A percentile compares a stretch with the other conserved stretches of the same genome.
phyloP scores from a whole-genome alignment of 2,113 vertebrate genomes.

The Solenodon paradoxus region DNA sequence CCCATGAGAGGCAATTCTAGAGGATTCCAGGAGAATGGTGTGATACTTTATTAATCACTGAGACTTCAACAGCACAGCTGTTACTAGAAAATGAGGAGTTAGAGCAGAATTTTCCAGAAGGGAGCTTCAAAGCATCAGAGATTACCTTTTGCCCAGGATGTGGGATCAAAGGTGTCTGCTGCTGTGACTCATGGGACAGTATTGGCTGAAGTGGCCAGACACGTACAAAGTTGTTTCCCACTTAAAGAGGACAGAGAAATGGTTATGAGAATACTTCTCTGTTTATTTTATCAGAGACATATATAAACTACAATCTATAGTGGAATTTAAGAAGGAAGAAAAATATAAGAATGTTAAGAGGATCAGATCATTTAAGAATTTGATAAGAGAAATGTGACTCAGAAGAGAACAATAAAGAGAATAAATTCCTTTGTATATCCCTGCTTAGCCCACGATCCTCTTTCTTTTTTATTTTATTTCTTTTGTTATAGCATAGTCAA shows the following conservation, averaged over 20 bases:
- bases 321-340: not conserved
- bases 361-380: not conserved
- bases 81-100: slow-evolving; percentile 23
- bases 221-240: not conserved
- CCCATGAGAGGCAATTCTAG: slow-evolving; percentile 25
- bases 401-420: not conserved
- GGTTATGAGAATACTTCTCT: not conserved
- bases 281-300: not conserved
- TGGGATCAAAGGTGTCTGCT: not conserved
- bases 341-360: not conserved
- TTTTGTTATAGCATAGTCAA: not conserved
- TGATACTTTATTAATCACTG: slow-evolving; percentile 54
- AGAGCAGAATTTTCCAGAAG: not conserved
- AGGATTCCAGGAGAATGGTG: slow-evolving; percentile 2
- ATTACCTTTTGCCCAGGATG: not conserved
- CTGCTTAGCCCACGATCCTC: not conserved
- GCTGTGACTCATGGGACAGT: not conserved
- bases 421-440: not conserved
- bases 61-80: slow-evolving; percentile 45
- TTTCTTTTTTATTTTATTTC: not conserved
- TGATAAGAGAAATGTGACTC: not conserved
- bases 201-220: not conserved
- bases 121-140: not conserved
- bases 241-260: not conserved
- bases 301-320: not conserved